Evolutionary conservation across 1,140 invertebrate species (phyloP).

Genomic region (Habropoda laboriosa): DNA sequence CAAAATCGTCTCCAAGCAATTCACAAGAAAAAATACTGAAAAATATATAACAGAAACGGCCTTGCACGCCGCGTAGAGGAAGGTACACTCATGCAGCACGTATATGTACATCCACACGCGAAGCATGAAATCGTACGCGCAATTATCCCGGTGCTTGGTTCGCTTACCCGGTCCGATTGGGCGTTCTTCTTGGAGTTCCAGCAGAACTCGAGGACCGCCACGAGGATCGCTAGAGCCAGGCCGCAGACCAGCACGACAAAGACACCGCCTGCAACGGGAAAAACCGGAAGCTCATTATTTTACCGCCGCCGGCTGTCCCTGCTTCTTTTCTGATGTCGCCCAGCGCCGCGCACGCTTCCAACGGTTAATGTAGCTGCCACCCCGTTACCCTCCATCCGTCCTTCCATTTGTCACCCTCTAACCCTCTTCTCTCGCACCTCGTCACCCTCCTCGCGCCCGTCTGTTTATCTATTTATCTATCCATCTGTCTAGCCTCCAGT

Average conservation of each 20-base stretch:
- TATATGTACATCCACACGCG: slow-evolving; percentile 33
- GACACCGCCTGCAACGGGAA: slow-evolving; percentile 89
- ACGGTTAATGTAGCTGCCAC: slow-evolving; percentile 41
- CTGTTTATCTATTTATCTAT: slow-evolving; percentile 36
- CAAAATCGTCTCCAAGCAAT: neutral
- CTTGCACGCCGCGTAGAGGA: slow-evolving; percentile 29
- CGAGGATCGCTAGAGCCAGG: slow-evolving; percentile 92
- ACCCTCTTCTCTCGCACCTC: neutral
- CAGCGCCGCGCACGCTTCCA: slow-evolving; percentile 17
- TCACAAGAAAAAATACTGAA: no score
- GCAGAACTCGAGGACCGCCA: slow-evolving; percentile 97
- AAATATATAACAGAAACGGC: slow-evolving; percentile 9
- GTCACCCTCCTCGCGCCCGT: neutral
- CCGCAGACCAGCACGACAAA: slow-evolving; percentile 98
- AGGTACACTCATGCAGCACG: slow-evolving; percentile 62
- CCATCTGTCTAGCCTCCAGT: slow-evolving; percentile 10
- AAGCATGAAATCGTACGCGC: slow-evolving; percentile 52
- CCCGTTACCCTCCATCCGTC: slow-evolving; percentile 37
- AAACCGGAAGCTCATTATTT: slow-evolving; percentile 71
- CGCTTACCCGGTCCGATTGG: slow-evolving; percentile 89
- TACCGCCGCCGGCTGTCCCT: slow-evolving; percentile 57
- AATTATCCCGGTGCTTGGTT: slow-evolving; percentile 27
- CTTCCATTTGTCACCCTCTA: slow-evolving; percentile 16
- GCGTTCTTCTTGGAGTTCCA: slow-evolving; percentile 97
- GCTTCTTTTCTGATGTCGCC: slow-evolving; percentile 58